Evolutionary conservation across 2,113 vertebrate genomes (phyloP), one percentile per base, ranked within the genome.

Genomic region (Spermophilus dauricus): DNA sequence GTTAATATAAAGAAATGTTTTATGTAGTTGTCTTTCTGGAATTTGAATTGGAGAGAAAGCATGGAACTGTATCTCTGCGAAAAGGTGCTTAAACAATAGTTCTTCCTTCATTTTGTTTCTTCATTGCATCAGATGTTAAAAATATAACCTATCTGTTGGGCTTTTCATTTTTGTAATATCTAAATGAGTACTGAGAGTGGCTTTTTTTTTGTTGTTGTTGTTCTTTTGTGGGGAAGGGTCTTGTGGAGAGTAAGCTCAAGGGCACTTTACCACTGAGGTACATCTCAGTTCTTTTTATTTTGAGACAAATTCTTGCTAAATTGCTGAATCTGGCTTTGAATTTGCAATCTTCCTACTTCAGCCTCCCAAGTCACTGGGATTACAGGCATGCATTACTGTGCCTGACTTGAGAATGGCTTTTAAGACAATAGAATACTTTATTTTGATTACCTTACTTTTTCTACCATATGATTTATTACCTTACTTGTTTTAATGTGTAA

Each of bases 1-100:
- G 26, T 73, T 82, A 89, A 70, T 96, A 94, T 42, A 87, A 86
- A 92, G 30, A 61, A 78, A 56, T 94, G 56, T 53, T 18, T 81
- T 72, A 73, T 87, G 77, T 17, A 75, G 58, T 20, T 92, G 0
- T 96, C n/a, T 89, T 89, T 20, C 32, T 91, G 7, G 39, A 89
- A 82, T 85, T 80, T 93, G 39, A 77, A 77, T 58, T 91, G 20
- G 48, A 24, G 4, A 84, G 78, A 87, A 48, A 87, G 80, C 88
- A 76, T 92, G 85, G 20, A 17, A 78, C 6, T 81, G 4, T 63
- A 75, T 93, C 82, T 93, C 53, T 96, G 48, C 42, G 93, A 91
- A 86, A 67, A 76, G 5, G 1, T 93, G 14, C 73, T 93, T 86
- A 61, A 78, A 82, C 9, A 90, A 81, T 39, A 89, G 30, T 65